phyloP scores from a whole-genome alignment of 2,113 vertebrate species.

The Oreochromis tanganicae region DNA sequence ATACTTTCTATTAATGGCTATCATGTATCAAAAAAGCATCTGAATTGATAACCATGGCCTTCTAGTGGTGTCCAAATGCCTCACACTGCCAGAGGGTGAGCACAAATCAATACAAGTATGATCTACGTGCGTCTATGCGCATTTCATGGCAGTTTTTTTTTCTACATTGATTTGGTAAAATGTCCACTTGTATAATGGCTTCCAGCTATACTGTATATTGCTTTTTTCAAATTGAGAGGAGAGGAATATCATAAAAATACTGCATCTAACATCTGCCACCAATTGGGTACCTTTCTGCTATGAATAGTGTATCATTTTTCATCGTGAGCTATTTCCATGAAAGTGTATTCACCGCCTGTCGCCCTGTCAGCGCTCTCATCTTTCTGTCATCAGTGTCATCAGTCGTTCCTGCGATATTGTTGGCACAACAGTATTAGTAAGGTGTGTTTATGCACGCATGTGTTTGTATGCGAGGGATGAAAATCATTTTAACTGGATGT shows the following conservation, averaged over 20 bases:
- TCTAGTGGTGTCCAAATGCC: not conserved
- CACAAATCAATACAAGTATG: not conserved
- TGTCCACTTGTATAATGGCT: not conserved
- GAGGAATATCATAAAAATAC: not conserved
- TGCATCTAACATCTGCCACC: not conserved
- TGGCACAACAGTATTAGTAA: not conserved
- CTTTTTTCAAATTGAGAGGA: not conserved
- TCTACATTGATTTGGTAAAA: not conserved
- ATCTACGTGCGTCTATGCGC: not conserved
- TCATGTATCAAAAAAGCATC: not conserved
- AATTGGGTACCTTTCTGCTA: not conserved
- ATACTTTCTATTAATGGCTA: not conserved
- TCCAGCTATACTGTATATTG: not conserved
- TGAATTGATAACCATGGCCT: not conserved
- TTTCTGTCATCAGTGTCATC: constrained; percentile 18
- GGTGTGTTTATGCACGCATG: not conserved
- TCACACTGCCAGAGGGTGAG: not conserved
- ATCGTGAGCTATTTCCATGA: not conserved
- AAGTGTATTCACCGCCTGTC: not conserved
- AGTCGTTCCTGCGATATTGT: constrained; percentile 11
- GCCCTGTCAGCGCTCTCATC: constrained; percentile 10
- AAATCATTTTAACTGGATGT: not conserved
- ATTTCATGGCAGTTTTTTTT: not conserved
- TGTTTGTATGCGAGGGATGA: not conserved
- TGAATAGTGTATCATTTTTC: constrained; percentile 1